These are phyloP conservation scores for Coenobita brevimanus DNA, from an alignment of 1,140 invertebrate species.

Conservation along the genomic window DNA sequence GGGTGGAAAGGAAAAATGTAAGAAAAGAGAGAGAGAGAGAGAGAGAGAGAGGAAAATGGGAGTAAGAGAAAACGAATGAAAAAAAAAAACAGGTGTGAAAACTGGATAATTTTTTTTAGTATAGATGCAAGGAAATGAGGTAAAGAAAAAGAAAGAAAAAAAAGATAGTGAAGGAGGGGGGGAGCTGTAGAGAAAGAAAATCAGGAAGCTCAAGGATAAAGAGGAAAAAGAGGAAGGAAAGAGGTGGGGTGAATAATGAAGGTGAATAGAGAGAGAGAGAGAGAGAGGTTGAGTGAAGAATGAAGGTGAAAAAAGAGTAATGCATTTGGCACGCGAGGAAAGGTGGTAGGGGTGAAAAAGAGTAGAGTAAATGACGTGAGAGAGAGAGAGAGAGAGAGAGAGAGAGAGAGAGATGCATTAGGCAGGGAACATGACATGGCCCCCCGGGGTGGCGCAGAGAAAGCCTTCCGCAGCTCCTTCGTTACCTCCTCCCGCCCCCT, in stretches of 20 bases:
- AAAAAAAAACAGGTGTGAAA: too few species aligned
- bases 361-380: neutral
- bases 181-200: too few species aligned
- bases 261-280: slow-evolving; percentile 4
- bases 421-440: neutral
- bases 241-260: neutral
- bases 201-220: too few species aligned
- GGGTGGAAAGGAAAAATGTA: too few species aligned
- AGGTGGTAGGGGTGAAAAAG: neutral
- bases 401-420: neutral
- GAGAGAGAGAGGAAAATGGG: neutral
- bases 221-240: neutral
- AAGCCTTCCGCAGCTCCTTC: neutral
- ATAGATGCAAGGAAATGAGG: too few species aligned
- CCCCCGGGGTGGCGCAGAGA: neutral
- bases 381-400: neutral
- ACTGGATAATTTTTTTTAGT: too few species aligned
- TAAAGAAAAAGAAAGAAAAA: too few species aligned
- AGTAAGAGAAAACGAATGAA: too few species aligned
- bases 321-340: neutral
- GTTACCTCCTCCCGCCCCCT: neutral
- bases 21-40: slow-evolving; percentile 10
- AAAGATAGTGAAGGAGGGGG: too few species aligned
- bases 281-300: too few species aligned
- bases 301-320: neutral